These are phyloP conservation scores for Pyrrhia umbra DNA, from an alignment of 2,888 invertebrate genomes.

Conservation along the genomic window DNA sequence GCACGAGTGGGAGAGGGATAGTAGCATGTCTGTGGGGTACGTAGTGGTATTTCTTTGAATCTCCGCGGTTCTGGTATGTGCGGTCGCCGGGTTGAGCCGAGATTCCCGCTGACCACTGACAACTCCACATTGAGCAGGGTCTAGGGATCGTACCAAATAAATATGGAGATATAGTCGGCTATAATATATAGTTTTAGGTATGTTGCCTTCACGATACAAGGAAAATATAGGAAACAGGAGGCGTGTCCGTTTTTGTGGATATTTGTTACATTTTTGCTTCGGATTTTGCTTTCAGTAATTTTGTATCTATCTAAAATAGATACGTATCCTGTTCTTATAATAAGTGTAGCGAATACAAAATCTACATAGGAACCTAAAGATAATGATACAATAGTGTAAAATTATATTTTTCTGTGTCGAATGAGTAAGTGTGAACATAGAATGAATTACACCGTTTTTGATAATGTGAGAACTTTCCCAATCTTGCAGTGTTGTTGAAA, in stretches of 20 bases:
- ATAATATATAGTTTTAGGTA: constrained; percentile 59
- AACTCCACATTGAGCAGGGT: constrained; percentile 75
- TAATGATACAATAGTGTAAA: neutral
- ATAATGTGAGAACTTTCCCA: constrained; percentile 31
- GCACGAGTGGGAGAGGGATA: constrained; percentile 69
- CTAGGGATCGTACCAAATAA: constrained; percentile 56
- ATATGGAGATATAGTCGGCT: constrained; percentile 61
- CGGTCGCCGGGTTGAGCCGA: constrained; percentile 77
- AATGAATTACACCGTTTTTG: neutral
- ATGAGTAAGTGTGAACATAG: neutral
- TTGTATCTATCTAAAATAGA: neutral
- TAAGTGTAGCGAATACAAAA: no score
- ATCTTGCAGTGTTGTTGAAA: constrained; percentile 15
- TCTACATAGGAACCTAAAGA: no score
- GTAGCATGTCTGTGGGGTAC: constrained; percentile 65
- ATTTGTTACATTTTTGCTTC: constrained; percentile 3
- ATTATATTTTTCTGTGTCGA: neutral
- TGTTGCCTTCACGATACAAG: constrained; percentile 28
- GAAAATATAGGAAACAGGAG: constrained; percentile 31
- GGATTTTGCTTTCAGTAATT: constrained; percentile 12
- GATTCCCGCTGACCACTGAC: constrained; percentile 84
- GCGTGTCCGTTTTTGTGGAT: constrained; percentile 38
- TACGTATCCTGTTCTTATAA: no score
- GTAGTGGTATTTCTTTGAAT: constrained; percentile 81
- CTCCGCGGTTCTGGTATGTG: constrained; percentile 81